Evolutionary conservation across 2,888 invertebrate species (phyloP), one percentile per base, ranked within the genome.

Genomic region (Tetramorium bicarinatum): DNA sequence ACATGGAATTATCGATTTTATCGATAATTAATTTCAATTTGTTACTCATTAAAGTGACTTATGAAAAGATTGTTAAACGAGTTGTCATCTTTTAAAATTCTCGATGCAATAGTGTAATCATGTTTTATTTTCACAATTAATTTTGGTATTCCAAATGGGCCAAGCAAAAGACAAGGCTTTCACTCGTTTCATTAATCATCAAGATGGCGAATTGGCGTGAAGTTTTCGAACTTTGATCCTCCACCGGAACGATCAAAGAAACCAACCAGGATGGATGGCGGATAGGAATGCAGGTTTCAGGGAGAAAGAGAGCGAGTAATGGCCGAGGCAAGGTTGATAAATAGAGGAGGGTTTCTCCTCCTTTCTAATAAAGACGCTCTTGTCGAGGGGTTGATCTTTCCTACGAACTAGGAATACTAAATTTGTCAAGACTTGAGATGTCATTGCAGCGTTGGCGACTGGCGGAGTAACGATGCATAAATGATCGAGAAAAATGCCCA

Each of bases 361-460:
- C 92, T 94, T 94, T 94, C 94, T 94, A 95, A 95, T 95, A 94
- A 95, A 95, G 95, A 95, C 93, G 93, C 94, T 92, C 92, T 92
- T 92, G 93, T 92, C 93, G 93, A 93, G 94, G 94, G 94, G 93
- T 93, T 93, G 94, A 94, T 94, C 94, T 93, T 87, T 90, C 87
- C 89, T 87, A 94, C 94, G 94, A 85, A 87, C 87, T 71, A 89
- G 90, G 95, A 95, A 95, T 95, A 95, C 95, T 84, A 94, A 95
- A 94, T 94, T 92, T 90, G 87, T 88, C 89, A 86, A 85, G 85
- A 85, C 91, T 91, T 87, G 89, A 92, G 92, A 92, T 89, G 92
- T 93, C 87, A 87, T 81, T 88, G 87, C 84, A 6, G n/a, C 85
- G 82, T 85, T 89, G 72, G 83, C 84, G 81, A 84, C 81, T 74